Base-by-base conservation (phyloP, 53 echinoderm and acorn worm species). In the Paracentrotus lividus region DNA sequence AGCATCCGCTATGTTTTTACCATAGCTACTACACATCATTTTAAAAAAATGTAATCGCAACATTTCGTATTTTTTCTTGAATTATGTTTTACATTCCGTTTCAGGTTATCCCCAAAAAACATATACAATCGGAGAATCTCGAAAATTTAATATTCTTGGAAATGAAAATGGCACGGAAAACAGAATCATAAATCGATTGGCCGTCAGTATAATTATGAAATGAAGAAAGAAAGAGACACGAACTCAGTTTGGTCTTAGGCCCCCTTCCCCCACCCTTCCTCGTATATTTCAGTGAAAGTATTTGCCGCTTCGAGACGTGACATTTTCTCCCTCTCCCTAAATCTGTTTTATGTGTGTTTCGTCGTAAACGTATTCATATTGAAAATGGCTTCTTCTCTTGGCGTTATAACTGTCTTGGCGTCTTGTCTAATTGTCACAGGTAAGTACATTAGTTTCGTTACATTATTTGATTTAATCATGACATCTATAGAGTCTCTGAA, bases 391-490 rank as follows among this genome's bases (percentile, higher is more conserved):
- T 89, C 89, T 34, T 43, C 60, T 42, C 65, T 43, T 29, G 89
- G 42, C 5, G 61, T 89, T 89, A 57, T 89, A 32, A 60, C 89
- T 23, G 6, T 89, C 42, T 55, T 89, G 16, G 44, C 8, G 7
- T 64, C 89, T 1, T 65, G 89, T 64, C 89, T 89, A 7, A 43
- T 89, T 21, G 89, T 89, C 15, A 89, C 89, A 60, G 89, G 89
- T 89, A 42, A 89, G 64, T 31, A 0, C 1, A 4, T n/a, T 65
- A 6, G 15, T 4, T 58, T 58, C 4, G 18, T 61, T 29, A 27
- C 61, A 27, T 27, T 57, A 4, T 57, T 15, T 57, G 14, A n/a
- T n/a, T n/a, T n/a, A n/a, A n/a, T n/a, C n/a, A n/a, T n/a, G n/a
- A n/a, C n/a, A n/a, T n/a, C n/a, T n/a, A n/a, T n/a, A n/a, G n/a